Conservation (phyloP, 1,140 invertebrate species). For the Hetaerina americana region DNA sequence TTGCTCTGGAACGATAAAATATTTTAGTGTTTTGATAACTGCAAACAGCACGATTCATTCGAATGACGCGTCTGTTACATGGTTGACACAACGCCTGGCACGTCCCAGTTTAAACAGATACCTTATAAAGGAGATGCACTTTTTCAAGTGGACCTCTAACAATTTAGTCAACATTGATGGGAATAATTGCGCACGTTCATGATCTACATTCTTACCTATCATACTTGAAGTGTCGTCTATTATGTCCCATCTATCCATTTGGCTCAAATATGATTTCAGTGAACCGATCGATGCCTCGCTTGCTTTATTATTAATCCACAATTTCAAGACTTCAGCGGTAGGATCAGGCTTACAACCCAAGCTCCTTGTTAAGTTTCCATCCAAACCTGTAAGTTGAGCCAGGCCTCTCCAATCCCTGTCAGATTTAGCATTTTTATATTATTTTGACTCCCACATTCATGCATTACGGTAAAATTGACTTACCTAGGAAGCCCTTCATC, state of each 20-base stretch:
- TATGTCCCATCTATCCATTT: conserved; percentile 52
- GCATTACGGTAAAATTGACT: neutral
- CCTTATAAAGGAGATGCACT: too few relatives aligned
- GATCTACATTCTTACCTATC: conserved; percentile 34
- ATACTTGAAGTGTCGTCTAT: conserved; percentile 39
- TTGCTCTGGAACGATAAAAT: conserved; percentile 23
- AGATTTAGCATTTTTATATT: neutral
- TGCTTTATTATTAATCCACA: conserved; percentile 23
- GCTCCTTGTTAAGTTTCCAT: conserved; percentile 30
- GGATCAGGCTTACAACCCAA: conserved; percentile 36
- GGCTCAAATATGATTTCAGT: conserved; percentile 36
- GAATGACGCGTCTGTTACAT: too few relatives aligned
- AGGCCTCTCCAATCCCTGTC: conserved; percentile 53
- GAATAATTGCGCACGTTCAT: neutral
- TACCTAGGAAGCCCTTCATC: neutral
- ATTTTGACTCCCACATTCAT: neutral
- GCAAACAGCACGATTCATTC: too few relatives aligned
- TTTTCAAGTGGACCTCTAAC: too few relatives aligned
- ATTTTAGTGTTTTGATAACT: conserved; percentile 2
- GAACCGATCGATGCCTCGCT: conserved; percentile 32
- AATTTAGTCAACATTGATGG: too few relatives aligned
- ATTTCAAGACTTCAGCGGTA: conserved; percentile 33
- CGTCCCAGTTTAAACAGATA: too few relatives aligned
- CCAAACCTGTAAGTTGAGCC: conserved; percentile 36
- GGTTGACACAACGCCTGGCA: too few relatives aligned